A percentile compares a stretch with the other conserved stretches of the same genome.
phyloP scores from a whole-genome alignment of 2,888 invertebrate species.

The Drosophila robusta region DNA sequence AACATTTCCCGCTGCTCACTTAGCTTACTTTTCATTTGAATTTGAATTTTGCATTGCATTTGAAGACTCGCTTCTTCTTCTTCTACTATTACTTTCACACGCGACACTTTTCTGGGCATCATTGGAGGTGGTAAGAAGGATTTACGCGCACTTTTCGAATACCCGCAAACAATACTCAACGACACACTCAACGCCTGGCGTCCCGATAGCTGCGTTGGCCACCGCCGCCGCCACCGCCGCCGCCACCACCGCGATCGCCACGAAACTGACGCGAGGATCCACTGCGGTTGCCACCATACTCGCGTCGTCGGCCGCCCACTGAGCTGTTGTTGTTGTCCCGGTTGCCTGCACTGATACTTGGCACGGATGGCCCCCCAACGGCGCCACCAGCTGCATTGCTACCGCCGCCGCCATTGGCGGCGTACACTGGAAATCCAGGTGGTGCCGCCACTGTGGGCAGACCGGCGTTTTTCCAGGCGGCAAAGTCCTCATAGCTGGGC shows the following conservation, averaged over 20 bases:
- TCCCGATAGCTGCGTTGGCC: constrained; percentile 73
- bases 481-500: constrained; percentile 89
- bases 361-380: constrained; percentile 40
- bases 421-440: constrained; percentile 76
- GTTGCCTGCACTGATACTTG: constrained; percentile 65
- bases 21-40: constrained; percentile 38
- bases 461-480: constrained; percentile 83
- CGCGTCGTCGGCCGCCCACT: constrained; percentile 81
- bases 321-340: constrained; percentile 83
- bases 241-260: constrained; percentile 77
- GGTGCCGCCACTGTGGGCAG: constrained; percentile 81
- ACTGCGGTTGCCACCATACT: constrained; percentile 71
- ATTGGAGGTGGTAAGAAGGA: constrained; percentile 10
- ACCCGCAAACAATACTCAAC: constrained; percentile 48
- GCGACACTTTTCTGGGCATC: constrained; percentile 51
- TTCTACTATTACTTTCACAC: constrained; percentile 36
- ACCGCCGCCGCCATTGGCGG: constrained; percentile 58
- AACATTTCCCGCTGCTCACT: constrained; percentile 44
- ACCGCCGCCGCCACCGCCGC: constrained; percentile 58
- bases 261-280: constrained; percentile 85
- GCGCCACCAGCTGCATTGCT: constrained; percentile 57
- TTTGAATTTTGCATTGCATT: constrained; percentile 43
- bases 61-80: constrained; percentile 20
- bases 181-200: constrained; percentile 59
- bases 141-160: constrained; percentile 49